Evolutionary conservation across 2,888 invertebrate genomes (phyloP).

Genomic region (Pseudanteris insignis): DNA sequence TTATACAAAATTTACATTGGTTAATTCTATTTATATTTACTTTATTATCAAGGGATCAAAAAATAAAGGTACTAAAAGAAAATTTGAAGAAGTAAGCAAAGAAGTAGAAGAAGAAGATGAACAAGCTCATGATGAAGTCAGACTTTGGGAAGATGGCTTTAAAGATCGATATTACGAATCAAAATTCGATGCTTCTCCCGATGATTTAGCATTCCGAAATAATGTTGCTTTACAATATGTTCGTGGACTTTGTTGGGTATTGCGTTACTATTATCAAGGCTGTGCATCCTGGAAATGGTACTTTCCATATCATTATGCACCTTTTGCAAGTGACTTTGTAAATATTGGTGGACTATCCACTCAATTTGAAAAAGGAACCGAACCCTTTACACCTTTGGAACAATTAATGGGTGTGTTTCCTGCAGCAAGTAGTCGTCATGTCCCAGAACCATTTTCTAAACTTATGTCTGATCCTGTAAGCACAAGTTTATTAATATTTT

Average conservation of each 20-base stretch:
- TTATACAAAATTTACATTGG: no score
- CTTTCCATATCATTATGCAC: constrained; percentile 99
- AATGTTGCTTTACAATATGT: constrained; percentile 95
- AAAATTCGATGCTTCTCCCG: constrained; percentile 83
- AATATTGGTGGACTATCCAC: constrained; percentile 87
- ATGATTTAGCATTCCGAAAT: constrained; percentile 84
- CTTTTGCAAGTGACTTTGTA: constrained; percentile 98
- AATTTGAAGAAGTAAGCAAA: constrained; percentile 68
- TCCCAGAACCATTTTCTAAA: constrained; percentile 91
- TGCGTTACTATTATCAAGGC: constrained; percentile 98
- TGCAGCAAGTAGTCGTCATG: constrained; percentile 93
- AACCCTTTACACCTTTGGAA: constrained; percentile 97
- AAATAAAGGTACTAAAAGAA: constrained; percentile 68
- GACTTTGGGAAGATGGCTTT: constrained; percentile 96
- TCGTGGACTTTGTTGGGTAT: constrained; percentile 96
- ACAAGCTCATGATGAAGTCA: constrained; percentile 86
- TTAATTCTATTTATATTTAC: not conserved
- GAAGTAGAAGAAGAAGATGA: constrained; percentile 73
- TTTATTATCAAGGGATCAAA: constrained; percentile 47
- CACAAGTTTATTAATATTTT: constrained; percentile 52
- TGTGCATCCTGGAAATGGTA: constrained; percentile 99
- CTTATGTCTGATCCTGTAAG: constrained; percentile 91
- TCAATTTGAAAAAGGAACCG: constrained; percentile 86
- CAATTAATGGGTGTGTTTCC: constrained; percentile 99
- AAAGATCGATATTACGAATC: constrained; percentile 98